These are phyloP conservation scores for Clarias batrachus DNA, from an alignment of 2,113 vertebrate species.

Conservation along the genomic window DNA sequence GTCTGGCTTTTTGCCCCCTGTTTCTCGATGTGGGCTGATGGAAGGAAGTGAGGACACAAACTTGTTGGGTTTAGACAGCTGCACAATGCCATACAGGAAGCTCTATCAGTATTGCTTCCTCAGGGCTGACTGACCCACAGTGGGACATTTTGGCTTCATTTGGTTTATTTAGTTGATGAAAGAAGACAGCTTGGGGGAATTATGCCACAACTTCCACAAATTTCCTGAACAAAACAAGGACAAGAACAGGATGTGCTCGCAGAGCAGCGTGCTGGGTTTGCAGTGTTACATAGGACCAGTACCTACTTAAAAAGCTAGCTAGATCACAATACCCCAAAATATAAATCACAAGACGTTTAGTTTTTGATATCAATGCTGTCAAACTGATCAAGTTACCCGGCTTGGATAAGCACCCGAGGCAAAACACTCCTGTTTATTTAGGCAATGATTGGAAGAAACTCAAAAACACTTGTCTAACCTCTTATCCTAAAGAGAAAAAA, in stretches of 20 bases:
- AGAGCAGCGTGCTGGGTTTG: neutral
- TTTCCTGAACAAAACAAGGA: neutral
- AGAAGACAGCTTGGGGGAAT: neutral
- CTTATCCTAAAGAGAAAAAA: neutral
- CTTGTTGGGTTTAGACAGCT: constrained; percentile 18
- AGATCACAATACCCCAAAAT: neutral
- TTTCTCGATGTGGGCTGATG: constrained; percentile 1
- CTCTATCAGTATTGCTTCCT: constrained; percentile 42
- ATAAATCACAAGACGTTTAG: neutral
- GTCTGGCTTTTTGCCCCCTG: constrained; percentile 41
- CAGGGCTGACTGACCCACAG: neutral
- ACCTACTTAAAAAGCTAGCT: neutral
- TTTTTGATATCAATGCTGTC: too few relatives aligned
- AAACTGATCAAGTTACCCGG: neutral
- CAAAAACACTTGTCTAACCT: neutral
- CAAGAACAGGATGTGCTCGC: neutral
- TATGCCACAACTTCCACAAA: constrained; percentile 4
- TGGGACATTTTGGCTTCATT: neutral
- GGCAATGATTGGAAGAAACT: neutral
- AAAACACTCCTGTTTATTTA: neutral
- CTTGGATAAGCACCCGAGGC: neutral
- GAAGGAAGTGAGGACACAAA: constrained; percentile 36
- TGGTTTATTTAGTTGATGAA: neutral
- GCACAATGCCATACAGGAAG: constrained; percentile 25
- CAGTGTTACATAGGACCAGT: too few relatives aligned